Evolutionary conservation across 2,888 invertebrate species (phyloP).

Genomic region (Molorchus minor): DNA sequence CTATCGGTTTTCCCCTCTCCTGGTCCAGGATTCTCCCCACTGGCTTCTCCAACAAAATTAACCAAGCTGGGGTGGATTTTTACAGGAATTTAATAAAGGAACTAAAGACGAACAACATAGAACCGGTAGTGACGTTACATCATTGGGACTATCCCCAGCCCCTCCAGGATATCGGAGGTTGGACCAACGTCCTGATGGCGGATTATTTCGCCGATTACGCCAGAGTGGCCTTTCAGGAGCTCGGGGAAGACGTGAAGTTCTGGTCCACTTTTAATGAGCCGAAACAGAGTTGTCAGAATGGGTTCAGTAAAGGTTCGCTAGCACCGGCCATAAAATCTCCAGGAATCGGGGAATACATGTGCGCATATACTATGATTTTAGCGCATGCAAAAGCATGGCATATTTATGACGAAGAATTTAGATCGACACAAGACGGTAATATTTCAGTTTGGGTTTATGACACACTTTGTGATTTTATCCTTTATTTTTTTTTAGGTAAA

Average conservation of each 20-base stretch:
- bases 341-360: constrained; percentile 69
- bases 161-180: constrained; percentile 66
- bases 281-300: constrained; percentile 38
- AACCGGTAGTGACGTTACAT: constrained; percentile 71
- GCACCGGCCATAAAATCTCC: constrained; percentile 53
- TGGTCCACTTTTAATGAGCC: constrained; percentile 68
- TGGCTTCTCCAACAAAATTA: constrained; percentile 73
- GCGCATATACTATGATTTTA: constrained; percentile 69
- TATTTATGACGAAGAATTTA: too few relatives aligned
- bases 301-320: constrained; percentile 28
- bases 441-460: too few relatives aligned
- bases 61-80: constrained; percentile 75
- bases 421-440: too few relatives aligned
- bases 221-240: constrained; percentile 54
- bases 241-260: constrained; percentile 52
- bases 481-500: too few relatives aligned
- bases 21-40: constrained; percentile 74
- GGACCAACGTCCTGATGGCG: constrained; percentile 7
- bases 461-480: neutral
- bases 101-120: constrained; percentile 65
- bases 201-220: constrained; percentile 65
- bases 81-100: constrained; percentile 80
- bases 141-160: constrained; percentile 57
- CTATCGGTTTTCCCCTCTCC: constrained; percentile 71
- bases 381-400: constrained; percentile 73